These are phyloP conservation scores for Smutsia gigantea DNA, from an alignment of 2,797 vertebrate genomes.

Conservation along the genomic window DNA sequence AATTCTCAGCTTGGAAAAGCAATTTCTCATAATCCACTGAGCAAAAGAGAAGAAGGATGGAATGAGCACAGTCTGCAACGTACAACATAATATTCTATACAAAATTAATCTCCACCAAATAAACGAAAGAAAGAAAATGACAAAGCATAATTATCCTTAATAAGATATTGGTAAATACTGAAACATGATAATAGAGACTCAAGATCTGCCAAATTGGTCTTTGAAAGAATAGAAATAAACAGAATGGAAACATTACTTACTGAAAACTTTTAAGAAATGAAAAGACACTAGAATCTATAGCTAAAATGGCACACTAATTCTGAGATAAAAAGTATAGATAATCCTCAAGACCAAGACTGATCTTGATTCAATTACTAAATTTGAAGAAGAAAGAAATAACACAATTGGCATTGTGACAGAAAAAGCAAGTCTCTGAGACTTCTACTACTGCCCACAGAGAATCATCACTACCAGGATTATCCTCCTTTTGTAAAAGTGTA, in stretches of 20 bases:
- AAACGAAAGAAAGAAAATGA: neutral
- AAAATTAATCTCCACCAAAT: constrained; percentile 82
- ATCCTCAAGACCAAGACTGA: neutral
- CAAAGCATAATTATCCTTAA: neutral
- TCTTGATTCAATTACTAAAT: neutral
- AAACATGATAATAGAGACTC: neutral
- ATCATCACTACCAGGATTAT: neutral
- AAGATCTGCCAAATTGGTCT: neutral
- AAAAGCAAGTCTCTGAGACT: neutral
- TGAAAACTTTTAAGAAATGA: neutral
- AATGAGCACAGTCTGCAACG: constrained; percentile 69
- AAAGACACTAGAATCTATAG: neutral
- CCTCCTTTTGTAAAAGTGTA: neutral
- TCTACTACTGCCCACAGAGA: neutral
- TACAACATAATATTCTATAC: constrained; percentile 75
- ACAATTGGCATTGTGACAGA: neutral
- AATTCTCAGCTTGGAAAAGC: constrained; percentile 83
- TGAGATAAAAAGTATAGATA: neutral
- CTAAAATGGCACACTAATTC: neutral
- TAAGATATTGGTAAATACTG: neutral
- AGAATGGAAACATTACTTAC: neutral
- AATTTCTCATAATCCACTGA: constrained; percentile 82
- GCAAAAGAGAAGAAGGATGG: constrained; percentile 33
- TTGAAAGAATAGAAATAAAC: neutral
- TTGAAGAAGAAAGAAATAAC: neutral